phyloP scores from a whole-genome alignment of 2,888 invertebrate genomes.

The Vesta saturnalis region DNA sequence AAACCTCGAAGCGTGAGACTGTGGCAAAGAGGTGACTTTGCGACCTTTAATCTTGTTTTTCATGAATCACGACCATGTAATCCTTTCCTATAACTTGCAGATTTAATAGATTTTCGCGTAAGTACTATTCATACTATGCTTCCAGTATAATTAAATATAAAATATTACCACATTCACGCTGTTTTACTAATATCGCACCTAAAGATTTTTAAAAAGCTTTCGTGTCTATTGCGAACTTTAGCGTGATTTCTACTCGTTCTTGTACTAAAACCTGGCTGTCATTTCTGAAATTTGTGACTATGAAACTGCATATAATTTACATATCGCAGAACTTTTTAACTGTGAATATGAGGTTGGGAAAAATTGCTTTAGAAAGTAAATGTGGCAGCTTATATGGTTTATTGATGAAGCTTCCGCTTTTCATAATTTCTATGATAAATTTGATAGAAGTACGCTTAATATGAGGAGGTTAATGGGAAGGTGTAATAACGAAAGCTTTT shows the following conservation, averaged over 20 bases:
- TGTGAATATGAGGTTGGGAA: background rate
- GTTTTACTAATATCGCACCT: background rate
- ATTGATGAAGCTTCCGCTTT: background rate
- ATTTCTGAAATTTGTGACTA: slow-evolving; percentile 36
- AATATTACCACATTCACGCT: background rate
- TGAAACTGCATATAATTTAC: slow-evolving; percentile 31
- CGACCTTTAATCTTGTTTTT: slow-evolving; percentile 22
- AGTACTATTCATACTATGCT: slow-evolving; percentile 18
- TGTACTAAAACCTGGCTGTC: slow-evolving; percentile 33
- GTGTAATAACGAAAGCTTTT: slow-evolving; percentile 29
- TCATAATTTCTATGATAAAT: slow-evolving; percentile 21
- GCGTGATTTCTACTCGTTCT: slow-evolving; percentile 36
- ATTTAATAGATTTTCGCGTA: background rate
- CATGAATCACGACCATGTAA: slow-evolving; percentile 21
- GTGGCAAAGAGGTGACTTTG: slow-evolving; percentile 16
- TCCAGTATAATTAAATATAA: slow-evolving; percentile 19
- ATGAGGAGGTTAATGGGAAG: slow-evolving; percentile 24
- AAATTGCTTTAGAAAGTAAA: background rate
- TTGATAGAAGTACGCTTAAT: slow-evolving; percentile 20
- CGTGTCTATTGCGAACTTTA: slow-evolving; percentile 25
- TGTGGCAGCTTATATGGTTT: background rate
- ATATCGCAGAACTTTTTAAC: slow-evolving; percentile 27
- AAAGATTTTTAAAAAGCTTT: slow-evolving; percentile 13
- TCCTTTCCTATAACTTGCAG: background rate
- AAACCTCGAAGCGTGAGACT: slow-evolving; percentile 20